These are phyloP conservation scores for Syncerus caffer DNA, from an alignment of 2,797 vertebrate species.

Conservation along the genomic window DNA sequence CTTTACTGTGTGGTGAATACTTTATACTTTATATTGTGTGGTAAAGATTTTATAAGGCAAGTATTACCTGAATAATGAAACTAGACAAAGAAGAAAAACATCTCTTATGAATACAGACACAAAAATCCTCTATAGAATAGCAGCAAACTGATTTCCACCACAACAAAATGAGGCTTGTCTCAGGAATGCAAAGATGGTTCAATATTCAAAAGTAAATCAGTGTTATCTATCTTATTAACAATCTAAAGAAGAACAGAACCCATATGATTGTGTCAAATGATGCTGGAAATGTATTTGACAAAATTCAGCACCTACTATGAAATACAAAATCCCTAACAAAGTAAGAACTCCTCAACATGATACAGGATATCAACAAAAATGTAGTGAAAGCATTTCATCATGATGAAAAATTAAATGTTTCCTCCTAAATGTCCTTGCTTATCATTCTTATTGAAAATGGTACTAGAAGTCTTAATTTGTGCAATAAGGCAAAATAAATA, in stretches of 20 bases:
- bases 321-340: neutral
- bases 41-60: neutral
- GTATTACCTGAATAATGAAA: neutral
- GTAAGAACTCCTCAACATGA: neutral
- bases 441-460: neutral
- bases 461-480: neutral
- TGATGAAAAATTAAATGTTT: neutral
- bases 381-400: neutral
- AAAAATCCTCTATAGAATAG: neutral
- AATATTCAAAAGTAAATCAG: neutral
- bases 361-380: neutral
- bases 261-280: neutral
- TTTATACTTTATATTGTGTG: neutral
- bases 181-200: neutral
- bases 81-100: neutral
- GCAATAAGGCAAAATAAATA: neutral
- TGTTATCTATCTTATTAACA: neutral
- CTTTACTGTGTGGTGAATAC: neutral
- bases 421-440: neutral
- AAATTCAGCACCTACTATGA: neutral
- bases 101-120: neutral
- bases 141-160: neutral
- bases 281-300: neutral
- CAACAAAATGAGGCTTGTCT: neutral
- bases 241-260: neutral